Conservation (phyloP, 1,140 invertebrate species). For the Bombyx mandarina region DNA sequence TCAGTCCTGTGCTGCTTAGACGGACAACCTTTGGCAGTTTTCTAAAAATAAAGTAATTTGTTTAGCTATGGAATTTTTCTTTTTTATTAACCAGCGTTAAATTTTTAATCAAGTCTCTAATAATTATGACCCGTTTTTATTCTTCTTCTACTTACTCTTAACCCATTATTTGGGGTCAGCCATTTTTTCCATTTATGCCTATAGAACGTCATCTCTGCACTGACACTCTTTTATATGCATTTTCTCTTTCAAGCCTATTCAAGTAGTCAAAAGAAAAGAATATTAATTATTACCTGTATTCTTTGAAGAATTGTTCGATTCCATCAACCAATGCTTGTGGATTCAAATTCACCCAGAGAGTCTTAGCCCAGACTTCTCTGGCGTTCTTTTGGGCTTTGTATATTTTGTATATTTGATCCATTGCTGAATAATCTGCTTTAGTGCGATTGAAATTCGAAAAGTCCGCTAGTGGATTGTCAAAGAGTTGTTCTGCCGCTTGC, state of each 20-base stretch:
- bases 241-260: no score
- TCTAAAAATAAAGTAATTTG: slow-evolving; percentile 24
- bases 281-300: slow-evolving; percentile 73
- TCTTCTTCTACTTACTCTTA: no score
- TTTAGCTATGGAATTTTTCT: no score
- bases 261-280: no score
- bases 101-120: no score
- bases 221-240: no score
- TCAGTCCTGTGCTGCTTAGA: slow-evolving; percentile 73
- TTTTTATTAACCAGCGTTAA: no score
- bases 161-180: no score
- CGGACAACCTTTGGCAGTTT: slow-evolving; percentile 73
- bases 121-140: no score
- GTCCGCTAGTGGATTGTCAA: slow-evolving; percentile 86
- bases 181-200: no score
- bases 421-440: slow-evolving; percentile 79
- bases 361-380: slow-evolving; percentile 86
- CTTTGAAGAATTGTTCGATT: slow-evolving; percentile 87
- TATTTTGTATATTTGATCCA: slow-evolving; percentile 83
- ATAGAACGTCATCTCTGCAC: no score
- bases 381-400: slow-evolving; percentile 85
- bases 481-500: slow-evolving; percentile 85
- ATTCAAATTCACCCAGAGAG: slow-evolving; percentile 89
- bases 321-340: slow-evolving; percentile 87
- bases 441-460: slow-evolving; percentile 82